Base-by-base conservation (phyloP, 2,888 invertebrate species). In the Athripsodes cinereus region DNA sequence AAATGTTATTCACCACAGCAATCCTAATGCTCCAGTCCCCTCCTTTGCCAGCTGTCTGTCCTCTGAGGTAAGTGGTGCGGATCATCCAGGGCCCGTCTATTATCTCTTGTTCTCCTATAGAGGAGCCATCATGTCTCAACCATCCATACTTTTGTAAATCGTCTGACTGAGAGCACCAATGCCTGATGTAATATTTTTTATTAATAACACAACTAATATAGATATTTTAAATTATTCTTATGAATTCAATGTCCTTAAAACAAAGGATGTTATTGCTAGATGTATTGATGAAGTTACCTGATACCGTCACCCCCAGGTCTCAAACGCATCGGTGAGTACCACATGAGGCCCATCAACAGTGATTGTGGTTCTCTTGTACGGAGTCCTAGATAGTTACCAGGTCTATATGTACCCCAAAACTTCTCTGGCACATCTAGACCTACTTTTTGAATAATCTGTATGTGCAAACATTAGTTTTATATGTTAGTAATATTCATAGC, bases 1-100 rank as follows among this genome's bases (percentile, higher is more conserved):
- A 26, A 26, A 6, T 26, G 40, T 31, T 31, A 49, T 40, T 44
- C 34, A 53, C 75, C 0, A 88, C 86, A 55, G 80, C 76, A 53
- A 98, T 84, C 64, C 92, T 81, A 0, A 90, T 90, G 0, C 94
- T 92, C 96, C 97, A 97, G 67, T 96, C 95, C 0, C 96, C 96
- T 1, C 96, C 96, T 68, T 88, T 83, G 0, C 92, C 92, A 1
- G 88, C 89, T 0, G 82, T 77, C 22, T 51, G 26, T 52, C 85
- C 83, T 76, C 97, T 97, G 0, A 98, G 84, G 72, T 96, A 97
- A 0, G 91, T 89, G 0, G 96, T 96, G 59, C 81, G 83, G 6
- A 97, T 72, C 16, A 81, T 77, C 66, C 90, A 87, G 0, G 87
- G 85, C 1, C 84, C 81, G 68, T 99, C 99, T 1, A 83, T 74